A percentile compares a stretch with the other conserved stretches of the same genome.
Conservation (phyloP, 2,888 invertebrate species). For the Polymixis flavicincta region DNA sequence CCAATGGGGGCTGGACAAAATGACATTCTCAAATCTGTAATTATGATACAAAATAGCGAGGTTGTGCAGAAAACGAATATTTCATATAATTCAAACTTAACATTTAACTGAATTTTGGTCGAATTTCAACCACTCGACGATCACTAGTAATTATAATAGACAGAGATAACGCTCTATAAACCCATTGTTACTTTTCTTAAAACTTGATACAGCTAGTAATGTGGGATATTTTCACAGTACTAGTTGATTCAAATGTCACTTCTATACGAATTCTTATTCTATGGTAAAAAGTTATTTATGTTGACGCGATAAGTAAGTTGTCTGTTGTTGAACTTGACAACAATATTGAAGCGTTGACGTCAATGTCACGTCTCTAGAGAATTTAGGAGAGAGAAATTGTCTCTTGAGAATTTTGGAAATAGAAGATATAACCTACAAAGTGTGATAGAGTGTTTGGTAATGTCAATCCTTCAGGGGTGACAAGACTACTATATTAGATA, state of each 20-base stretch:
- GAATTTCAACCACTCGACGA: too few species aligned
- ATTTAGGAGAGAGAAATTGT: constrained; percentile 7
- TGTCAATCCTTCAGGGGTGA: background rate
- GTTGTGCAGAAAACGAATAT: too few species aligned
- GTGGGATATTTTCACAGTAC: too few species aligned
- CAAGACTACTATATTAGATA: background rate
- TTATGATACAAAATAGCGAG: too few species aligned
- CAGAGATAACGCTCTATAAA: too few species aligned
- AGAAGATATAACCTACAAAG: background rate
- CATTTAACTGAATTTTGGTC: too few species aligned
- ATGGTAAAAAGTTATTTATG: constrained; percentile 15
- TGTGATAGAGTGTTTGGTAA: background rate
- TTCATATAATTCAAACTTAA: too few species aligned
- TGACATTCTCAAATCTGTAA: too few species aligned
- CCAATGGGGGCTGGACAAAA: too few species aligned
- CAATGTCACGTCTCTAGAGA: constrained; percentile 13
- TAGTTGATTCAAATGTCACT: background rate
- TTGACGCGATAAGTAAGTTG: constrained; percentile 23
- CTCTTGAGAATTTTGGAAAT: background rate
- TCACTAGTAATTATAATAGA: too few species aligned
- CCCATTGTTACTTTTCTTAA: too few species aligned
- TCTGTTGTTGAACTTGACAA: constrained; percentile 23
- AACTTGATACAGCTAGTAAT: too few species aligned
- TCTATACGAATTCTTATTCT: constrained; percentile 8
- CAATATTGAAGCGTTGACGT: constrained; percentile 20